Conservation (phyloP, 2,888 invertebrate species). For the Idaea aversata region DNA sequence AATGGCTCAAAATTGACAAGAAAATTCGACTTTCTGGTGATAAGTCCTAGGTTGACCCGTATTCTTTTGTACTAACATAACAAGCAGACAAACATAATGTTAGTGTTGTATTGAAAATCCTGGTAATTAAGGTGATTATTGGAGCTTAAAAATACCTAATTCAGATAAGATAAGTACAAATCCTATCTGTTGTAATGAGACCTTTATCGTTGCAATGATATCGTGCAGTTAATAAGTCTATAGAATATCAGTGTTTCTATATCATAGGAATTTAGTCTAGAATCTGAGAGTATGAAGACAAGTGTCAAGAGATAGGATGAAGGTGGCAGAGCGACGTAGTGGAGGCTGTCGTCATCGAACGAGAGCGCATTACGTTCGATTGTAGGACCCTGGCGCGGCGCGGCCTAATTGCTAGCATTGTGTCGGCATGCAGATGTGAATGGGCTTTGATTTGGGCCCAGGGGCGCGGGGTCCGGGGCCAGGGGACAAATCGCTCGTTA, state of each 20-base stretch:
- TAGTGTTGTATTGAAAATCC: neutral
- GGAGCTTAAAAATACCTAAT: neutral
- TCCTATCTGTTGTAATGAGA: neutral
- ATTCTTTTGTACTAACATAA: no score
- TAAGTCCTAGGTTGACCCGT: no score
- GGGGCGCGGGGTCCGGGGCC: constrained; percentile 64
- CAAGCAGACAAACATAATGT: neutral
- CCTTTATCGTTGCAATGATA: neutral
- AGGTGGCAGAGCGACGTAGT: constrained; percentile 30
- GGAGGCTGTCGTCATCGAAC: constrained; percentile 61
- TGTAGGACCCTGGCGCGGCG: constrained; percentile 63
- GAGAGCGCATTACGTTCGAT: constrained; percentile 76
- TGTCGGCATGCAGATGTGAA: constrained; percentile 81
- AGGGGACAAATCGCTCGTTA: constrained; percentile 81
- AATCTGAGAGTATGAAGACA: neutral
- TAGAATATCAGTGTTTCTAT: neutral
- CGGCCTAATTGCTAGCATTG: constrained; percentile 81
- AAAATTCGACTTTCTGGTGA: no score
- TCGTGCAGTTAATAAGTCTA: no score
- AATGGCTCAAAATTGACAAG: neutral
- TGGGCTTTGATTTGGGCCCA: constrained; percentile 80
- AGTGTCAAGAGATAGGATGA: constrained; percentile 32
- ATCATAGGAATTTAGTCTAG: neutral
- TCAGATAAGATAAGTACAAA: neutral
- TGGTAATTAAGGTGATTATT: neutral